These are phyloP conservation scores for Pseudochirops cupreus DNA, from an alignment of 2,797 vertebrate genomes.

Conservation along the genomic window DNA sequence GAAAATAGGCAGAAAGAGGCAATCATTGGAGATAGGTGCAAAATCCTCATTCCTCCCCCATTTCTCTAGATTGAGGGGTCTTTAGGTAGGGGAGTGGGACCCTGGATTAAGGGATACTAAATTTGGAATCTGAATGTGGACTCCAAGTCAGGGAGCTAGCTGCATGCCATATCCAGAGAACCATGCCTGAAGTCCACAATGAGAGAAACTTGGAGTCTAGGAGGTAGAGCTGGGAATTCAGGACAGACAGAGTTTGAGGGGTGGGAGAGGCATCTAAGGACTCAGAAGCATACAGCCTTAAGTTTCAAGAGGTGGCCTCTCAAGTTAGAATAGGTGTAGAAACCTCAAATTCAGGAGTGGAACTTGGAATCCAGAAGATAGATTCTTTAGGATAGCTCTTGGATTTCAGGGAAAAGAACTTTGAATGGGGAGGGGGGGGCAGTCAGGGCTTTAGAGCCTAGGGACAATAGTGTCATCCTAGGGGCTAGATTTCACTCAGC, in stretches of 20 bases:
- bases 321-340: neutral
- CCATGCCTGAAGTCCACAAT: neutral
- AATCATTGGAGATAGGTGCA: neutral
- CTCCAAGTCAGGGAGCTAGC: neutral
- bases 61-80: neutral
- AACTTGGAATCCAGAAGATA: neutral
- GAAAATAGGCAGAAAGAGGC: neutral
- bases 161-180: neutral
- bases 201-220: neutral
- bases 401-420: neutral
- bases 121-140: neutral
- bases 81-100: neutral
- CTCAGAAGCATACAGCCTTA: neutral
- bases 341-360: neutral
- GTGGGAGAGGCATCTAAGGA: constrained; percentile 9
- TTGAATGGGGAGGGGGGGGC: neutral
- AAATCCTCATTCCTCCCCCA: neutral
- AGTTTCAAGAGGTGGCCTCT: neutral
- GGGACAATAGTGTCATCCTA: neutral
- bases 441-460: constrained; percentile 1
- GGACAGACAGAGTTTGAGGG: neutral
- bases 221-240: constrained; percentile 25
- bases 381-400: neutral
- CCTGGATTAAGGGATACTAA: neutral
- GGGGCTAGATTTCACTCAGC: constrained; percentile 24